These are phyloP conservation scores for Grapholita molesta DNA, from an alignment of 1,140 invertebrate species.

Conservation along the genomic window DNA sequence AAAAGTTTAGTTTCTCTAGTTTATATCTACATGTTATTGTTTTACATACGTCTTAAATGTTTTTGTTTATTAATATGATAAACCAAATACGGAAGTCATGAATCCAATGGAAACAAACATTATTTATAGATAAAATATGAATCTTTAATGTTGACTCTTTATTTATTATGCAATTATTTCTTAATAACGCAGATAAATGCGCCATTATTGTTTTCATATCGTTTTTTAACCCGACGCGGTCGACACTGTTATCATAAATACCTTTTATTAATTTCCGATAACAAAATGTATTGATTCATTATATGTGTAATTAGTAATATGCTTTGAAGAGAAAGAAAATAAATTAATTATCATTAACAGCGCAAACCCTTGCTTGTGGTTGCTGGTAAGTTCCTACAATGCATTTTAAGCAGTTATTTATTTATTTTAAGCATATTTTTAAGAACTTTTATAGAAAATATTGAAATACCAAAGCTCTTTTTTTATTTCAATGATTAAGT, in stretches of 20 bases:
- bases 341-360: not conserved
- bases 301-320: not conserved
- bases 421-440: not conserved
- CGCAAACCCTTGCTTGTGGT: not conserved
- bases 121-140: not conserved
- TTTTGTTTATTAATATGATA: not conserved
- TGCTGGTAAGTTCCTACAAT: not conserved
- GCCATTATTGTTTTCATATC: not conserved
- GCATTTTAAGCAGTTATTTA: not conserved
- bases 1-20: not conserved
- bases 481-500: no score
- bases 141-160: not conserved
- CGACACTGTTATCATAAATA: not conserved
- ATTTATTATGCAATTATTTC: conserved; percentile 13
- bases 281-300: not conserved
- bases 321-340: not conserved
- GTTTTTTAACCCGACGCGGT: conserved; percentile 4
- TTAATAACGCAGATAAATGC: not conserved
- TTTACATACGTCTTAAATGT: not conserved
- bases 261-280: not conserved
- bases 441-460: no score
- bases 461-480: no score
- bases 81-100: not conserved
- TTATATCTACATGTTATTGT: not conserved
- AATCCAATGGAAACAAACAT: not conserved